These are phyloP conservation scores for Drymonia ruficornis DNA, from an alignment of 2,888 invertebrate genomes.

Conservation along the genomic window DNA sequence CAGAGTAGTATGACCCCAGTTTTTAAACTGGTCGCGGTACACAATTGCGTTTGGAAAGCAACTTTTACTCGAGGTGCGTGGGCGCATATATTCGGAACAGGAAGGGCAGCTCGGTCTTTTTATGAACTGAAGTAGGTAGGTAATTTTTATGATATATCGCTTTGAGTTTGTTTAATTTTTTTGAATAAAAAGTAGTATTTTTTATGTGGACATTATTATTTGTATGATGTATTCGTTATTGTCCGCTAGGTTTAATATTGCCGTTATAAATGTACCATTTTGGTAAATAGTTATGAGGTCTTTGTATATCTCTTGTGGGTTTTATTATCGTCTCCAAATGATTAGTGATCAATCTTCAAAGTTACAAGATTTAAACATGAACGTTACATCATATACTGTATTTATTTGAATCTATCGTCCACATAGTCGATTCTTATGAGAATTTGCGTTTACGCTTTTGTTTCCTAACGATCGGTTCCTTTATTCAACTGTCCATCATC, in stretches of 20 bases:
- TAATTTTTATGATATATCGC: slow-evolving; percentile 65
- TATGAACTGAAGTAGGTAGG: slow-evolving; percentile 49
- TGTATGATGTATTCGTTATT: slow-evolving; percentile 31
- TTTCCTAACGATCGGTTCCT: no score
- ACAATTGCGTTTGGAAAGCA: slow-evolving; percentile 74
- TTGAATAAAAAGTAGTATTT: slow-evolving; percentile 29
- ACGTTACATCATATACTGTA: neutral
- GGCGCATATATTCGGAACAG: slow-evolving; percentile 66
- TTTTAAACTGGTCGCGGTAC: slow-evolving; percentile 62
- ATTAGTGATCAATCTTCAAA: neutral
- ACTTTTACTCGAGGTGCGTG: slow-evolving; percentile 69
- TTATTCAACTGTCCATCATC: no score
- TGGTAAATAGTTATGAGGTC: slow-evolving; percentile 11
- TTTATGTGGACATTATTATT: slow-evolving; percentile 25
- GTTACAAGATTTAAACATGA: neutral
- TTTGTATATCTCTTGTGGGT: neutral
- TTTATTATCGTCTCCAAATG: neutral
- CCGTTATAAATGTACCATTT: slow-evolving; percentile 11
- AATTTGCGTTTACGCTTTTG: no score
- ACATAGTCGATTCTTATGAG: no score
- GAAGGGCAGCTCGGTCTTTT: slow-evolving; percentile 59
- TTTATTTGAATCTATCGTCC: no score
- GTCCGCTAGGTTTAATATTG: slow-evolving; percentile 7
- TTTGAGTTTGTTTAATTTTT: slow-evolving; percentile 50
- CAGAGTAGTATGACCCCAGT: slow-evolving; percentile 26